phyloP scores from a whole-genome alignment of 1,140 invertebrate genomes.

The Calliopsis andreniformis region DNA sequence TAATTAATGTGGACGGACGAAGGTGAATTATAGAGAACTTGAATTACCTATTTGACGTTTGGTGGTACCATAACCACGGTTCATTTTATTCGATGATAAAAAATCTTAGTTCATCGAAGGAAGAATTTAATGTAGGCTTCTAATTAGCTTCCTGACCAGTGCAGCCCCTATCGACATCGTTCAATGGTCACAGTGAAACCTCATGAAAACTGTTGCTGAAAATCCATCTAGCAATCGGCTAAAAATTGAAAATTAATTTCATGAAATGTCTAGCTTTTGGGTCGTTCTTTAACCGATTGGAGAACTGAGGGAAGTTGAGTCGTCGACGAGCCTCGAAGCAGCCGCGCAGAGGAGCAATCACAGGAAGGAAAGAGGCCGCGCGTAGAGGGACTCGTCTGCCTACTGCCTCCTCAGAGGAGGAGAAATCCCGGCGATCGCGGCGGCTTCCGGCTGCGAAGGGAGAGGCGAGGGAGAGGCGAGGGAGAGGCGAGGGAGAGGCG shows the following conservation, averaged over 20 bases:
- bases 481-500: not conserved
- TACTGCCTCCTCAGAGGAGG: conserved; percentile 45
- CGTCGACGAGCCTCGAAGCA: not conserved
- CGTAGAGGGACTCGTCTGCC: conserved; percentile 9
- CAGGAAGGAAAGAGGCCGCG: not conserved
- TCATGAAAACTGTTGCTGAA: too few relatives aligned
- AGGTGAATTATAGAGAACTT: conserved; percentile 61
- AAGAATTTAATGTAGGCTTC: too few relatives aligned
- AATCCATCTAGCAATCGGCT: too few relatives aligned
- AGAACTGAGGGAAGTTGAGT: not conserved
- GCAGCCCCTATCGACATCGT: too few relatives aligned
- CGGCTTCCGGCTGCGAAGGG: conserved; percentile 43
- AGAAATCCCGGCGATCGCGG: conserved; percentile 54
- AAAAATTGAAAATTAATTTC: too few relatives aligned
- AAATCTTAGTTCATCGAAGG: conserved; percentile 31
- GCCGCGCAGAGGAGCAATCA: conserved; percentile 6
- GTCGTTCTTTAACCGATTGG: not conserved
- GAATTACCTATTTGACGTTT: conserved; percentile 52
- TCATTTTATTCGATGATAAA: conserved; percentile 43
- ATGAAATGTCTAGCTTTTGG: not conserved
- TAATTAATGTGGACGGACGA: conserved; percentile 64
- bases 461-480: too few relatives aligned
- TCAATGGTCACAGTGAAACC: too few relatives aligned
- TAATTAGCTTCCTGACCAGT: too few relatives aligned
- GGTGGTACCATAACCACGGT: conserved; percentile 41